phyloP scores from a whole-genome alignment of 2,797 vertebrate genomes.

The Myotis vivesi region DNA sequence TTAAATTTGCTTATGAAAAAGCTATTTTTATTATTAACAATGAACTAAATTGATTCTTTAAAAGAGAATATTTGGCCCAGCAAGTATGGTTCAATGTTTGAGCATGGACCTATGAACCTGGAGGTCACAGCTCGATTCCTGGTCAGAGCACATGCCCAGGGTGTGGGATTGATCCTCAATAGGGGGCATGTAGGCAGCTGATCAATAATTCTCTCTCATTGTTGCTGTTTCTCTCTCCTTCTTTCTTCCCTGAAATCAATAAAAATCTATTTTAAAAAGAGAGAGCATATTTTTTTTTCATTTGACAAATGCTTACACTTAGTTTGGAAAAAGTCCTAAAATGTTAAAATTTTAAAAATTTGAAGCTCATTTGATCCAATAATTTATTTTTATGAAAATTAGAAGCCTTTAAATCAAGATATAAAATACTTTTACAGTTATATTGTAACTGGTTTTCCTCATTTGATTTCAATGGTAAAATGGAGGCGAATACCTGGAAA shows the following conservation, averaged over 20 bases:
- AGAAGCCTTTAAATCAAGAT: conserved; percentile 19
- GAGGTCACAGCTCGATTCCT: too few relatives aligned
- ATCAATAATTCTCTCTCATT: too few relatives aligned
- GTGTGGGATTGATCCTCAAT: too few relatives aligned
- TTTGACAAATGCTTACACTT: background rate
- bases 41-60: background rate
- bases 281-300: background rate
- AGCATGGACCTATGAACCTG: too few relatives aligned
- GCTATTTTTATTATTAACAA: background rate
- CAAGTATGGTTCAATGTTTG: too few relatives aligned
- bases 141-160: too few relatives aligned
- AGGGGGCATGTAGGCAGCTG: too few relatives aligned
- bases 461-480: background rate
- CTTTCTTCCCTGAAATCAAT: too few relatives aligned
- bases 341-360: background rate
- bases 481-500: background rate
- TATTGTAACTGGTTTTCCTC: background rate
- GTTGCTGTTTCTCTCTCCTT: too few relatives aligned
- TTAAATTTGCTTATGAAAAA: background rate
- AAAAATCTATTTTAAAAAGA: too few relatives aligned
- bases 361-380: background rate
- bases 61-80: background rate
- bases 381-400: background rate
- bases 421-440: background rate
- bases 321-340: background rate